Percentiles rank a stretch among this genome's conserved stretches.
Conservation (phyloP, 2,797 vertebrate species). For the Gallinago stenura region DNA sequence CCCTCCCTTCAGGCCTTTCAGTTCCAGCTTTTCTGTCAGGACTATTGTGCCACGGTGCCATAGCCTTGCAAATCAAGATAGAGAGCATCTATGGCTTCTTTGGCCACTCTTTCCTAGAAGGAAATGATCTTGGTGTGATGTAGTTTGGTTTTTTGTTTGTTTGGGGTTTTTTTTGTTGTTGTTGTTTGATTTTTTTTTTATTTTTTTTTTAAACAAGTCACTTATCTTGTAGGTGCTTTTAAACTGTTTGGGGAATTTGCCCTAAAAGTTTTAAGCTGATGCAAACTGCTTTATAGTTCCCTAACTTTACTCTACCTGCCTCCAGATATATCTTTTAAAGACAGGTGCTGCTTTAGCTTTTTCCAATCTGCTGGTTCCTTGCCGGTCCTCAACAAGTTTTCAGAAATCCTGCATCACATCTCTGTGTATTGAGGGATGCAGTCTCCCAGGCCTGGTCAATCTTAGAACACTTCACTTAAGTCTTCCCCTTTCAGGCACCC, state of each 20-base stretch:
- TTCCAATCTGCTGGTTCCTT: background rate
- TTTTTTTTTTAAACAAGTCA: background rate
- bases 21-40: background rate
- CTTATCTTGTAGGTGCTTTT: background rate
- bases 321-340: background rate
- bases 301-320: background rate
- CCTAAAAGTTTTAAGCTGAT: background rate
- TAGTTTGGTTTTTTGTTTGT: background rate
- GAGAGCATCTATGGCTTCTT: background rate
- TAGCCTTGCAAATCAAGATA: background rate
- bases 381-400: background rate
- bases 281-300: background rate
- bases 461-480: background rate
- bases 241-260: background rate
- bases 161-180: background rate
- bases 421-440: background rate
- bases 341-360: background rate
- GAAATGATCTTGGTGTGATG: background rate
- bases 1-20: background rate
- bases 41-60: background rate
- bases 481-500: background rate
- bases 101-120: background rate
- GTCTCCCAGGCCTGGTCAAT: background rate
- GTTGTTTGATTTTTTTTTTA: background rate
- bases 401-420: background rate